Base-by-base conservation (phyloP, 2,797 vertebrate genomes). In the Peromyscus aztecus region DNA sequence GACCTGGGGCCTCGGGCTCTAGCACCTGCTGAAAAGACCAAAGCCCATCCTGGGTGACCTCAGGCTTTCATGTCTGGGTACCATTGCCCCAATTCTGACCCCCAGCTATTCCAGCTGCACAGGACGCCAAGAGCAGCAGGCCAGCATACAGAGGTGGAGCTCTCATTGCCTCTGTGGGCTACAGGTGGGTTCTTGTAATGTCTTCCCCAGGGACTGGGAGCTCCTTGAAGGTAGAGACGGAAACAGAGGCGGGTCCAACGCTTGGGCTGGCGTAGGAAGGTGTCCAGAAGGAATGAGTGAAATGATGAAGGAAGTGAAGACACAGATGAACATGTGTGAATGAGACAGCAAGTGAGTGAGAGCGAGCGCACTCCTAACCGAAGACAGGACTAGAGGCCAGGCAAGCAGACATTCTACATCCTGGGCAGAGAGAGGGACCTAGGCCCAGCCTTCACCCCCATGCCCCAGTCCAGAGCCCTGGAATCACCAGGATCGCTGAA, bases 21-120 rank as follows among this genome's bases (percentile, higher is more conserved):
- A 82, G 85, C 31, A 89, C 82, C 95, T 98, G 73, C 40, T 80
- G 91, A n/a, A 78, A 75, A 95, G 92, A 96, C 13, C 94, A 85
- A 46, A 93, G 91, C 3, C 34, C n/a, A 10, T 7, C 4, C 27
- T 13, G 37, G 65, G 75, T 31, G 75, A 76, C 6, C 71, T 13
- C 73, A 69, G 67, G 8, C 61, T 12, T 24, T 9, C n/a, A 14
- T 43, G 83, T 57, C 34, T 19, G 59, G 0, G 46, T 29, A 43
- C 90, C 55, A 17, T 10, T 34, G 87, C 71, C 77, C 77, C 4
- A 17, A 37, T n/a, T 78, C 63, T 37, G 29, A 49, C 3, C 8
- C 67, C 63, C 52, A 1, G 10, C 87, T 23, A 2, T 2, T 4
- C 52, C 69, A 9, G 4, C 21, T 65, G 24, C 57, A 29, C 27